Conservation (phyloP, 2,888 invertebrate species). For the Ectemnius continuus region DNA sequence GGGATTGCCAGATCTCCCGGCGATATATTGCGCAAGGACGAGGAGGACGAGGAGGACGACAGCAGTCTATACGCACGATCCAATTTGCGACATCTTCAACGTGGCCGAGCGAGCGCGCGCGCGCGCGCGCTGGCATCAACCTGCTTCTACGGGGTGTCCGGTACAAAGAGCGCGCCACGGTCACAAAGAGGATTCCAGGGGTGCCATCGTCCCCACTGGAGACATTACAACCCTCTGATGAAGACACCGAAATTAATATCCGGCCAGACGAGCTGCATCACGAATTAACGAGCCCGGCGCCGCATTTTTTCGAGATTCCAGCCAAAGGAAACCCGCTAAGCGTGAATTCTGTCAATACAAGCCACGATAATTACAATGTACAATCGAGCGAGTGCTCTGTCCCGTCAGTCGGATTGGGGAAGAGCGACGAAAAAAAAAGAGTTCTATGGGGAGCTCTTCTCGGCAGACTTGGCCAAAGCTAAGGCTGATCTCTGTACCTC, state of each 20-base stretch:
- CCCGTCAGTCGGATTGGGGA: too few species aligned
- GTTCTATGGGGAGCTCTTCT: not conserved
- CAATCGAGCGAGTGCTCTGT: too few species aligned
- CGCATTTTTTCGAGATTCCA: not conserved
- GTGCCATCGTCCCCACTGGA: conserved; percentile 31
- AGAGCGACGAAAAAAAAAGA: not conserved
- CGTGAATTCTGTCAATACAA: not conserved
- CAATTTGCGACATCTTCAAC: conserved; percentile 67
- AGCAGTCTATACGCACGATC: conserved; percentile 49
- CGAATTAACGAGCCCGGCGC: conserved; percentile 28
- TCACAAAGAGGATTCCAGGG: conserved; percentile 36
- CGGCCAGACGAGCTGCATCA: conserved; percentile 24
- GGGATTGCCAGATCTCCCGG: conserved; percentile 68
- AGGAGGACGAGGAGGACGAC: conserved; percentile 3
- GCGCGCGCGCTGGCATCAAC: too few species aligned
- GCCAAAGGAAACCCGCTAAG: not conserved
- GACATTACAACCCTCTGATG: conserved; percentile 19
- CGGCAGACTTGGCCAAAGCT: not conserved
- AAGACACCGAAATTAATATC: conserved; percentile 47
- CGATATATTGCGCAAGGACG: conserved; percentile 46
- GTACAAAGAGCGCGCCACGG: conserved; percentile 59
- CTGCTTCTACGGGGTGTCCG: conserved; percentile 56
- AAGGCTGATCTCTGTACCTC: too few species aligned
- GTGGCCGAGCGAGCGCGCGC: too few species aligned
- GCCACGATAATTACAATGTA: conserved; percentile 12